Percentiles rank a stretch among this genome's conserved stretches.
These are phyloP conservation scores for Anticlea derivata DNA, from an alignment of 2,888 invertebrate species.

Conservation along the genomic window DNA sequence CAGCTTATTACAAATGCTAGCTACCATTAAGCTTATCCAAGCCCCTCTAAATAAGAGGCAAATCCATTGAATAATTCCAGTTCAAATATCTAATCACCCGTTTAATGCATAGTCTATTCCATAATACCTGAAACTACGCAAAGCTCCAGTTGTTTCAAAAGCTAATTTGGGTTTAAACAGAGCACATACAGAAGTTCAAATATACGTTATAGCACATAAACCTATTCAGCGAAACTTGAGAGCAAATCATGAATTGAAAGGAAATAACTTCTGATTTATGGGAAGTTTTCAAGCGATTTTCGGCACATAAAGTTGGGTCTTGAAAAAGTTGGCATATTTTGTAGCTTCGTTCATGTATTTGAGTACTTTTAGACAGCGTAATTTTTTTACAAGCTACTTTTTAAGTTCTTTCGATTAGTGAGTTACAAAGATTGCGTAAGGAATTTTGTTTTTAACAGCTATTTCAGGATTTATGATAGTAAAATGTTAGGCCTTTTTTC, in stretches of 20 bases:
- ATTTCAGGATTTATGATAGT: no score
- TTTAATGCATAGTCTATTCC: not conserved
- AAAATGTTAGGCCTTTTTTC: no score
- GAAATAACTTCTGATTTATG: slow-evolving; percentile 26
- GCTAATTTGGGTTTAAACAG: slow-evolving; percentile 12
- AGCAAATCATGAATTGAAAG: slow-evolving; percentile 26
- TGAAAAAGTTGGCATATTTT: slow-evolving; percentile 2
- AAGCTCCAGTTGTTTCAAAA: slow-evolving; percentile 11
- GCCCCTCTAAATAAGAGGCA: no score
- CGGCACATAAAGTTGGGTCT: slow-evolving; percentile 16
- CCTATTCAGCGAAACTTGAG: slow-evolving; percentile 21
- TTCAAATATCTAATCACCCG: slow-evolving; percentile 4
- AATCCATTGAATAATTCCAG: no score
- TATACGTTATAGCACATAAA: slow-evolving; percentile 4
- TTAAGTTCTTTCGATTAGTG: no score
- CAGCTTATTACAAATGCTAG: no score
- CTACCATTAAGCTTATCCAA: no score
- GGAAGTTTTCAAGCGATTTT: slow-evolving; percentile 18
- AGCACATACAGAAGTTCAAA: slow-evolving; percentile 11
- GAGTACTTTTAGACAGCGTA: no score
- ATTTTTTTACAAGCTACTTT: no score
- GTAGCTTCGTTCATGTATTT: not conserved
- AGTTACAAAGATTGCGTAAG: no score
- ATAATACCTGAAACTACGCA: slow-evolving; percentile 3
- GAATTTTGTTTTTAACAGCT: no score